Base-by-base conservation (phyloP, 2,888 invertebrate genomes). In the Sclerodermus sp. region DNA sequence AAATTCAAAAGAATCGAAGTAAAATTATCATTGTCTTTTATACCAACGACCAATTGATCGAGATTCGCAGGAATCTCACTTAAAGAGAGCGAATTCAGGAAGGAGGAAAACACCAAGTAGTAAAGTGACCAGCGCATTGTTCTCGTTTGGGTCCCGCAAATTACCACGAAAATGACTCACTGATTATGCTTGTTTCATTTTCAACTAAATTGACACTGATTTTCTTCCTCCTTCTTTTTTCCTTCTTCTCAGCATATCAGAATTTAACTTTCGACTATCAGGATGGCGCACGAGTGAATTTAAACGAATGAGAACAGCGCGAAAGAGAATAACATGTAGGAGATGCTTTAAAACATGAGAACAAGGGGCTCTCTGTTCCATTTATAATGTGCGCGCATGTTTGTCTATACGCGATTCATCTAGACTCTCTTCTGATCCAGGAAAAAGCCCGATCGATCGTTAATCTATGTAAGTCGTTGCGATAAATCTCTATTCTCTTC, bases 331-430 rank as follows among this genome's bases (percentile, higher is more conserved):
- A 23, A 23, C 23, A 8, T 23, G 8, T 8, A 23, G 4, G 23
- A 8, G 23, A 23, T 23, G 23, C 45, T 54, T 51, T 49, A 52
- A 56, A 54, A 54, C 51, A 49, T 42, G 45, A 58, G 66, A 62
- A 70, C 71, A 71, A 71, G 66, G 62, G 60, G 57, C 54, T 53
- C 65, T 65, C 67, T 71, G 71, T 71, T 70, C 63, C 62, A 51
- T 62, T 60, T 66, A 60, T 66, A 62, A 54, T 40, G 37, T n/a
- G 54, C 51, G 46, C 55, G 49, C 46, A 60, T 59, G 60, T 57
- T 45, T 55, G 47, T 51, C 38, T 37, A 36, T 36, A 43, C 18
- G 45, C 54, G 32, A 31, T 16, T 44, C 42, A 43, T 43, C 50
- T 47, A 45, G 46, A 38, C 53, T 29, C 14, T 47, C 47, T 42